Percentiles rank a stretch among this genome's conserved stretches.
Evolutionary conservation across 2,888 invertebrate genomes (phyloP).

Genomic region (Empis livida): DNA sequence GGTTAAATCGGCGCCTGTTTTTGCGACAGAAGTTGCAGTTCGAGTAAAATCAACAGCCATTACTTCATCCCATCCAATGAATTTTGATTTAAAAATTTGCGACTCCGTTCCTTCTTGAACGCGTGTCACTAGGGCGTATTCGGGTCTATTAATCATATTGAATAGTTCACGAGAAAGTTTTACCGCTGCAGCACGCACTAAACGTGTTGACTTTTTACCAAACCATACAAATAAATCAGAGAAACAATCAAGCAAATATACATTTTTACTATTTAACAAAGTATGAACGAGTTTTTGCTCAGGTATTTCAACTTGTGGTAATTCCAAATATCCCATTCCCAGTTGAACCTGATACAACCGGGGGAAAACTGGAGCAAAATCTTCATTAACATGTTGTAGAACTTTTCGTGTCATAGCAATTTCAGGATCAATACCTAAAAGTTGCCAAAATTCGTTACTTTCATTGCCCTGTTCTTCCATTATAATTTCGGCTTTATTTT

Average conservation of each 20-base stretch:
- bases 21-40: constrained; percentile 91
- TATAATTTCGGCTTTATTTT: constrained; percentile 83
- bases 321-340: constrained; percentile 96
- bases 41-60: constrained; percentile 98
- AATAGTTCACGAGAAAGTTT: constrained; percentile 95
- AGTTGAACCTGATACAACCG: constrained; percentile 88
- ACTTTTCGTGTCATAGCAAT: constrained; percentile 35
- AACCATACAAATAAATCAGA: constrained; percentile 96
- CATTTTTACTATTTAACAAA: constrained; percentile 77
- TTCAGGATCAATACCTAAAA: constrained; percentile 40
- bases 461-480: constrained; percentile 72
- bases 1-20: constrained; percentile 91
- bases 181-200: constrained; percentile 90
- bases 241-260: constrained; percentile 92
- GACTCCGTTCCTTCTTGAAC: constrained; percentile 86
- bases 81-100: constrained; percentile 94
- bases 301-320: constrained; percentile 80
- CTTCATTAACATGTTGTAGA: constrained; percentile 26
- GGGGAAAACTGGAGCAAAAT: constrained; percentile 38
- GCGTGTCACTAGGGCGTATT: constrained; percentile 76
- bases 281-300: constrained; percentile 63
- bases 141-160: constrained; percentile 82
- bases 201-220: constrained; percentile 90
- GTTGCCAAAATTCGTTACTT: constrained; percentile 70
- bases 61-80: constrained; percentile 96